Conservation (phyloP, 37 sponge, comb jelly and placozoan genomes). For the Petrosia ficiformis region DNA sequence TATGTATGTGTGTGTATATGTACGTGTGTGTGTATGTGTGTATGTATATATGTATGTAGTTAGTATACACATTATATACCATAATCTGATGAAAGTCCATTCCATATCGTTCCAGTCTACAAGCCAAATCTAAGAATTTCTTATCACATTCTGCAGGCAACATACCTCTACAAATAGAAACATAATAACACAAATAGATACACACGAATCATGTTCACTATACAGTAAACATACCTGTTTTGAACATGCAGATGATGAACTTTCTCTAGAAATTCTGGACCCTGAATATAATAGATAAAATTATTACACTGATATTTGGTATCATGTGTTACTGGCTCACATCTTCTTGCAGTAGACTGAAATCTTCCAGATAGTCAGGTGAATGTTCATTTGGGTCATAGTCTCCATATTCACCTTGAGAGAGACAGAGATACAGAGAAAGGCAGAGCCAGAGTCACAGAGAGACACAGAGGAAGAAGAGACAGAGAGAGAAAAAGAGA, state of each 20-base stretch:
- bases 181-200: not conserved
- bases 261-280: conserved; percentile 30
- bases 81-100: conserved; percentile 71
- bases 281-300: not conserved
- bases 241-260: conserved; percentile 29
- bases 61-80: conserved; percentile 25
- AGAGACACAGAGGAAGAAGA: too few species aligned
- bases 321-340: conserved; percentile 7
- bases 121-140: conserved; percentile 68
- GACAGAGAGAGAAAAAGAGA: too few species aligned
- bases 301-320: not conserved
- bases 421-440: not conserved
- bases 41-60: not conserved
- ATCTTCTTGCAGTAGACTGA: conserved; percentile 45
- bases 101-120: conserved; percentile 75
- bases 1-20: not conserved
- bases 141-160: conserved; percentile 81
- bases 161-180: conserved; percentile 43
- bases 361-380: conserved; percentile 66
- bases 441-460: too few species aligned
- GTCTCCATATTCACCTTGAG: conserved; percentile 72
- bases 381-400: conserved; percentile 65
- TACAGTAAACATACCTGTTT: conserved; percentile 28
- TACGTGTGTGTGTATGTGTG: too few species aligned
- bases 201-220: not conserved